A percentile compares a stretch with the other conserved stretches of the same genome.
Conservation (phyloP, 1,140 invertebrate genomes). For the Onthophagus taurus region DNA sequence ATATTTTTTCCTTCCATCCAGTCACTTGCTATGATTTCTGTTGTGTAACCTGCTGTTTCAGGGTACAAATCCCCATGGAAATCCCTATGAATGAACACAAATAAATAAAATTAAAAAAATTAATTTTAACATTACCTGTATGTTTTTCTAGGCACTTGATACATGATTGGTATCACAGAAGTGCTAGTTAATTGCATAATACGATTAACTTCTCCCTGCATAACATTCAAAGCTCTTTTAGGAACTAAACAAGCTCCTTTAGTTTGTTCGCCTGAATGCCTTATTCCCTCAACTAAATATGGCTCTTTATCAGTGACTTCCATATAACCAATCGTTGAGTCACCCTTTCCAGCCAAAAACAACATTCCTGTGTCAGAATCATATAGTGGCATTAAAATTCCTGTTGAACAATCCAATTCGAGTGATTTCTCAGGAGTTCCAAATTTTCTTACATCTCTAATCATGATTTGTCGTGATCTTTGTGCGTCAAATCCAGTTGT, state of each 20-base stretch:
- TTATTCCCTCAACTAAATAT: slow-evolving; percentile 71
- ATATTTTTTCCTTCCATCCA: slow-evolving; percentile 69
- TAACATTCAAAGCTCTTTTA: slow-evolving; percentile 83
- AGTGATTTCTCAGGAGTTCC: slow-evolving; percentile 65
- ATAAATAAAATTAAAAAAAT: slow-evolving; percentile 1
- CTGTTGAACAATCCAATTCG: slow-evolving; percentile 81
- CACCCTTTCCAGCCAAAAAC: slow-evolving; percentile 84
- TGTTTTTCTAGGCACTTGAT: slow-evolving; percentile 82
- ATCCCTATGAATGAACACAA: slow-evolving; percentile 46
- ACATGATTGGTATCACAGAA: slow-evolving; percentile 83
- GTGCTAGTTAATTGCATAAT: slow-evolving; percentile 75
- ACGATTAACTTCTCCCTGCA: slow-evolving; percentile 90
- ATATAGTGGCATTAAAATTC: slow-evolving; percentile 79
- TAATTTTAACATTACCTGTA: slow-evolving; percentile 27
- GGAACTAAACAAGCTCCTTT: slow-evolving; percentile 87
- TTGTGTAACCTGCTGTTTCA: slow-evolving; percentile 68
- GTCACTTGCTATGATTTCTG: slow-evolving; percentile 62
- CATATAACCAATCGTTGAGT: slow-evolving; percentile 78
- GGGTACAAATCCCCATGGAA: slow-evolving; percentile 91
- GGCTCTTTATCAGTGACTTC: slow-evolving; percentile 79
- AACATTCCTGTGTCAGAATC: slow-evolving; percentile 90
- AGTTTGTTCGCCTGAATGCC: slow-evolving; percentile 76
- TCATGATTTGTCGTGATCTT: slow-evolving; percentile 72
- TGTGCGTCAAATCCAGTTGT: slow-evolving; percentile 73
- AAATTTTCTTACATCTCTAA: slow-evolving; percentile 79